Percentiles rank a stretch among this genome's conserved stretches.
Evolutionary conservation across 2,888 invertebrate genomes (phyloP).

Genomic region (Palloptera scutellata): DNA sequence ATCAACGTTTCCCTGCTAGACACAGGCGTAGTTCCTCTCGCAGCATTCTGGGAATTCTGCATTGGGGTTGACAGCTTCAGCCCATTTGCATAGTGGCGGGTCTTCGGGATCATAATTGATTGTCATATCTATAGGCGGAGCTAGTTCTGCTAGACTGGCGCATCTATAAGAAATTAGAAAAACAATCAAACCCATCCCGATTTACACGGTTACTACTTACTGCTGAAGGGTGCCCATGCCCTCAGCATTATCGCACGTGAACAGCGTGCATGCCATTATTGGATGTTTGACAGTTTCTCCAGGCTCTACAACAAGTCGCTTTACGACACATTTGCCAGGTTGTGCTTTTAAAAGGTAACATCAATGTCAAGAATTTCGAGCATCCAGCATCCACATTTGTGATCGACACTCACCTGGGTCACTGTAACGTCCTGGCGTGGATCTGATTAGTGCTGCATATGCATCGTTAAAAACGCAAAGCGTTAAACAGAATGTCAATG

Average conservation of each 20-base stretch:
- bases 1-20: no score
- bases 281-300: constrained; percentile 40
- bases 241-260: constrained; percentile 38
- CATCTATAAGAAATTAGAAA: constrained; percentile 28
- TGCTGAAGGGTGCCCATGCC: constrained; percentile 40
- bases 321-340: constrained; percentile 37
- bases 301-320: constrained; percentile 28
- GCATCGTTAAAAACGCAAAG: not conserved
- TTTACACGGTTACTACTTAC: constrained; percentile 22
- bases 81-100: constrained; percentile 37
- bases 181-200: no score
- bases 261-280: constrained; percentile 34
- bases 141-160: constrained; percentile 26
- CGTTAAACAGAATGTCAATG: not conserved
- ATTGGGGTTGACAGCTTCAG: constrained; percentile 33
- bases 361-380: no score
- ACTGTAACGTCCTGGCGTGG: no score
- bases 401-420: no score
- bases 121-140: constrained; percentile 29
- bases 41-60: constrained; percentile 37
- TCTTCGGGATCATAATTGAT: constrained; percentile 34
- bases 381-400: no score
- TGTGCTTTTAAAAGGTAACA: constrained; percentile 10
- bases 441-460: constrained; percentile 27
- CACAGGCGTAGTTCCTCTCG: constrained; percentile 14